Base-by-base conservation (phyloP, 1,140 invertebrate genomes). In the Brachionus rubens region DNA sequence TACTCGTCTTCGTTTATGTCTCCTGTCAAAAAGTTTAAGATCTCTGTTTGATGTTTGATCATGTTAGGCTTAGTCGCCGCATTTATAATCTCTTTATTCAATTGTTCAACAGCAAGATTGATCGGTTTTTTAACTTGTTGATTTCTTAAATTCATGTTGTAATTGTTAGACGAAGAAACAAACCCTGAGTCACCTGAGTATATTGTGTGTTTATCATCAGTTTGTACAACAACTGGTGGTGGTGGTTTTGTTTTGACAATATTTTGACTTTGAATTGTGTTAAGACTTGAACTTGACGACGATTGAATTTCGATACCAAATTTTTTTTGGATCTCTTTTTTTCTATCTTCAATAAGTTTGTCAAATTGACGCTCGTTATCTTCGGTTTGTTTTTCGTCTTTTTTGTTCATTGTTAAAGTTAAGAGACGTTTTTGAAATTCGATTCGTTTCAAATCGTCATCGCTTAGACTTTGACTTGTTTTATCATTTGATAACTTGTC, bases 51-150 rank as follows among this genome's bases (percentile, higher is more conserved):
- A 24, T 43, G 40, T 62, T 62, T 62, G 28, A 36, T 12, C 10
- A 21, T 43, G 24, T 46, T 14, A 14, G 43, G 40, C 14, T 36
- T 43, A 72, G 80, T 80, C 7, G 77, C 76, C 12, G 12, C 43
- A 59, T 80, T 80, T 10, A 81, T 65, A 6, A 79, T 77, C 5
- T 79, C 75, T 12, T 30, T 72, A 68, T 81, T 81, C 47, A 81
- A 78, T 47, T 75, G 78, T 16, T 79, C 78, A 14, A 81, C 50
- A 48, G 80, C 81, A 4, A 81, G 68, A 24, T 80, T 75, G 14
- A 81, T 78, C 1, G 80, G 59, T 43, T 36, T 46, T 65, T 65
- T 65, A 14, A 43, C 10, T 41, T 41, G 59, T 24, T 41, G 40
- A 65, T 65, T 65, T 46, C 59, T 41, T 14, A 65, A 43, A 43